These are phyloP conservation scores for Fopius arisanus DNA, from an alignment of 1,140 invertebrate species.

Conservation along the genomic window DNA sequence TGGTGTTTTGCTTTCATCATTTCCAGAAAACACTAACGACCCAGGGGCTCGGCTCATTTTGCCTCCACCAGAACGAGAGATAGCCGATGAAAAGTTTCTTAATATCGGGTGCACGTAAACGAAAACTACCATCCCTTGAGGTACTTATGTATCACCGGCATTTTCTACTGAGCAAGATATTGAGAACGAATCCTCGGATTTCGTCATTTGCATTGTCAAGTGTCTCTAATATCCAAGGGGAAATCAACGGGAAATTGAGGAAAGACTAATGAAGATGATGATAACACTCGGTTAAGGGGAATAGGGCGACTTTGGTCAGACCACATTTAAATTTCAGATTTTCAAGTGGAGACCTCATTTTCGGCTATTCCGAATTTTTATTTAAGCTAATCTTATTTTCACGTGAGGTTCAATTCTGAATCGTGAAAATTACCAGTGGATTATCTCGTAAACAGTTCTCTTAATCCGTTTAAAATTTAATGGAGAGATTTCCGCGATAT, in stretches of 20 bases:
- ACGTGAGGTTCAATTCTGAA: too few species aligned
- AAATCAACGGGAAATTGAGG: not conserved
- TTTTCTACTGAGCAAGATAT: not conserved
- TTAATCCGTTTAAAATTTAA: too few species aligned
- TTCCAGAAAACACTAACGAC: constrained; percentile 11
- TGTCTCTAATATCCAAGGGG: too few species aligned
- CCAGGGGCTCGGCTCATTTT: not conserved
- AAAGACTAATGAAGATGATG: not conserved
- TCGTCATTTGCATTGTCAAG: not conserved
- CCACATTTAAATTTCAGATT: too few species aligned
- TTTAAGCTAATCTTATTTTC: too few species aligned
- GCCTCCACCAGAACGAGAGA: constrained; percentile 23
- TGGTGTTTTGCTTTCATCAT: constrained; percentile 13
- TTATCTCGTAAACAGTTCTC: too few species aligned
- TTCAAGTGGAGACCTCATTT: too few species aligned
- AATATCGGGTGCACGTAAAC: constrained; percentile 47
- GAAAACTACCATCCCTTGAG: constrained; percentile 21
- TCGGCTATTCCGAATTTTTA: too few species aligned
- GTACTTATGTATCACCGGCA: not conserved
- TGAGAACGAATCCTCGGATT: not conserved
- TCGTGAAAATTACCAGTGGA: too few species aligned
- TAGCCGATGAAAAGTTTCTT: constrained; percentile 57
- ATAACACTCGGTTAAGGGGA: too few species aligned
- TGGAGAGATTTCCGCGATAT: too few species aligned
- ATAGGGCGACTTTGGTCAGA: too few species aligned